Evolutionary conservation across 2,888 invertebrate genomes (phyloP), one percentile per base, ranked within the genome.

Genomic region (Allophyes oxyacanthae): DNA sequence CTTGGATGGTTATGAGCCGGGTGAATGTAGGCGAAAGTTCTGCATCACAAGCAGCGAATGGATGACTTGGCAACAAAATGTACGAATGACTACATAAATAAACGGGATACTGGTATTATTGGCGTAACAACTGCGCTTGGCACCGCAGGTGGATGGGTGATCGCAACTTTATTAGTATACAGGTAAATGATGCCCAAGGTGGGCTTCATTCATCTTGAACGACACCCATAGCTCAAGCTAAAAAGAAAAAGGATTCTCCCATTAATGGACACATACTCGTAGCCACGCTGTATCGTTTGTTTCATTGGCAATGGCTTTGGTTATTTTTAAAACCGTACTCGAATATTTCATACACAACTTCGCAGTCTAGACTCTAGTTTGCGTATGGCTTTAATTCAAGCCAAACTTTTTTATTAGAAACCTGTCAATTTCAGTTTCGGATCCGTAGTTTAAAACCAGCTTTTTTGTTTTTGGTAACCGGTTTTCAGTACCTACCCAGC

Each of bases 1-100:
- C 51, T 53, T 59, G 43, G 64, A 67, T 45, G 41, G 38, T 44
- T 41, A 53, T 45, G 52, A 46, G 13, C 37, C 37, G 15, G 30
- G 48, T 15, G 48, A 50, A 52, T 54, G 64, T 37, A 30, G 52
- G 42, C 53, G 44, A 68, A 68, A 68, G 64, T 50, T 38, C 15
- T 25, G 48, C 26, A 36, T 56, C 41, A 37, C 53, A 28, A 68
- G 15, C 32, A 46, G 14, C 8, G 32, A 50, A 61, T 33, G 44
- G 34, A 49, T 43, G 26, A 32, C 34, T 69, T 56, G 42, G 56
- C 56, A 43, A 40, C 34, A n/a, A 41, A 66, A 32, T 38, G 33
- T 36, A 41, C 42, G 34, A 53, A 44, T 28, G 14, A 45, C 28
- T 32, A 34, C 38, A 33, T 60, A 49, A 44, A 53, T 49, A 45